Conservation (phyloP, 2,888 invertebrate genomes). For the Ichneumoninae sp. region DNA sequence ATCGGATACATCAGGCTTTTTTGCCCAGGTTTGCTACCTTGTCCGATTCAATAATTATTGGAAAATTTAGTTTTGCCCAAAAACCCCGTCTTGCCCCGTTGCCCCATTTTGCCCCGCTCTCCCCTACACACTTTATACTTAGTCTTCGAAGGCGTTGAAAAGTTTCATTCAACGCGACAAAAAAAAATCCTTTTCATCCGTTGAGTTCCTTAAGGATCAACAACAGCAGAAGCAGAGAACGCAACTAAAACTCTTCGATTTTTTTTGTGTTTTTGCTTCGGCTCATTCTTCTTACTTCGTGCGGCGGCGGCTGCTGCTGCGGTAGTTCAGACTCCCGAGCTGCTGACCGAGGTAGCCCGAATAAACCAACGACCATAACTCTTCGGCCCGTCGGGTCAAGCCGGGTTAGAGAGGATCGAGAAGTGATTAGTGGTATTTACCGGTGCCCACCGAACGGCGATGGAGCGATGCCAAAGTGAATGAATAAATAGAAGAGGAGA, state of each 20-base stretch:
- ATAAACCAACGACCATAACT: constrained; percentile 77
- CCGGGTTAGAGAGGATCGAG: constrained; percentile 77
- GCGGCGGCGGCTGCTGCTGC: neutral
- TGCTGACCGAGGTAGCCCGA: constrained; percentile 70
- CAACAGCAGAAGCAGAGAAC: constrained; percentile 27
- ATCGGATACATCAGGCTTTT: too few species aligned
- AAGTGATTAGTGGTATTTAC: constrained; percentile 79
- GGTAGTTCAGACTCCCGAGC: constrained; percentile 30
- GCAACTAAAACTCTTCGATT: constrained; percentile 36
- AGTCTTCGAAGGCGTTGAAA: neutral
- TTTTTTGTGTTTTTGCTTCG: constrained; percentile 37
- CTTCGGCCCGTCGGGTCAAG: constrained; percentile 76
- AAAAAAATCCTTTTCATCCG: neutral
- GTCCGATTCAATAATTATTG: too few species aligned
- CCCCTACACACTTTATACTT: too few species aligned
- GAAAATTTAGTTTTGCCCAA: too few species aligned
- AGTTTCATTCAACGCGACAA: neutral
- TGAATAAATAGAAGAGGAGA: constrained; percentile 1
- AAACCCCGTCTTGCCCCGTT: too few species aligned
- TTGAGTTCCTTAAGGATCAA: neutral
- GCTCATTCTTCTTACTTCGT: constrained; percentile 26
- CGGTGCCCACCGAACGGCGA: constrained; percentile 69
- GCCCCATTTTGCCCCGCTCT: too few species aligned
- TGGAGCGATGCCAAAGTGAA: constrained; percentile 26
- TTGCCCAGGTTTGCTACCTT: too few species aligned